Conservation (phyloP, 2,797 vertebrate species). For the Lycodopsis pacificus region DNA sequence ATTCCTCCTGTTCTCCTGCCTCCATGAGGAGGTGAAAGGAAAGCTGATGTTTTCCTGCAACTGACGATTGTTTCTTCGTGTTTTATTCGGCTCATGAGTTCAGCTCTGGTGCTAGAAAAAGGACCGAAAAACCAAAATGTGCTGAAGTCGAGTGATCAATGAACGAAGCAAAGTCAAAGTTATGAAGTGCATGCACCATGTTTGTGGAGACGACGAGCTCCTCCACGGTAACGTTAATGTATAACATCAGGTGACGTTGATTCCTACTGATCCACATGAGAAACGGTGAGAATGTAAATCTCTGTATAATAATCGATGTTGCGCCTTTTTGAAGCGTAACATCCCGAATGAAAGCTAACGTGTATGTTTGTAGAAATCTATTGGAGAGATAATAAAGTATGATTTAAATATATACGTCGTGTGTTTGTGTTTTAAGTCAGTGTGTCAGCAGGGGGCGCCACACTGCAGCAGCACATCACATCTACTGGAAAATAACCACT, state of each 20-base stretch:
- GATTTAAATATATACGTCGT: conserved; percentile 30
- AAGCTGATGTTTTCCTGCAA: too few relatives aligned
- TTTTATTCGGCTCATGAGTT: background rate
- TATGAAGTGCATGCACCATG: background rate
- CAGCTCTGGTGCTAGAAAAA: background rate
- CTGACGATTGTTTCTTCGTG: background rate
- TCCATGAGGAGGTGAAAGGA: too few relatives aligned
- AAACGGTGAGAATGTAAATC: conserved; percentile 9
- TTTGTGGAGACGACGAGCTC: background rate
- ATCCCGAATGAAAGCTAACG: conserved; percentile 35
- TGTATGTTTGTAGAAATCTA: conserved; percentile 40
- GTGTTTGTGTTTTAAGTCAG: background rate
- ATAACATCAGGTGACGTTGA: too few relatives aligned
- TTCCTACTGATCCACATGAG: too few relatives aligned
- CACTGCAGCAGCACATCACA: background rate
- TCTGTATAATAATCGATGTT: background rate
- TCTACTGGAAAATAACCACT: background rate
- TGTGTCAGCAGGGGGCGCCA: conserved; percentile 13
- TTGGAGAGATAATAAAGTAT: conserved; percentile 38
- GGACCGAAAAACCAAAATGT: background rate
- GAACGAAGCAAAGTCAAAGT: background rate
- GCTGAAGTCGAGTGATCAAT: background rate
- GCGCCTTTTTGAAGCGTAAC: conserved; percentile 16
- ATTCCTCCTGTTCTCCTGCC: background rate
- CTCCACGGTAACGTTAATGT: too few relatives aligned